These are phyloP conservation scores for Hylaeus anthracinus DNA, from an alignment of 1,140 invertebrate genomes.

Conservation along the genomic window DNA sequence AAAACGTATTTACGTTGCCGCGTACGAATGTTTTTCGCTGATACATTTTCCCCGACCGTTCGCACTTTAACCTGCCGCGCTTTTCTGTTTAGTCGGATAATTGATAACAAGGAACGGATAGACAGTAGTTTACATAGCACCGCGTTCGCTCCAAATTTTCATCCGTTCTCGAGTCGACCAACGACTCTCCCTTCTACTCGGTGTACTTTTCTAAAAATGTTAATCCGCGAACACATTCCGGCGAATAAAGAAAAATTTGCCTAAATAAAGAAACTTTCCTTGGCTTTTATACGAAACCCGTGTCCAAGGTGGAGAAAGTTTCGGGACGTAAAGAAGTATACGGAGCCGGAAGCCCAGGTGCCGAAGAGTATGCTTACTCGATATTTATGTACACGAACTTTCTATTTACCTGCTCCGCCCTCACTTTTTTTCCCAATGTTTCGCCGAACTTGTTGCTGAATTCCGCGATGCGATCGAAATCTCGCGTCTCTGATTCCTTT, in stretches of 20 bases:
- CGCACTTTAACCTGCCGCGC: too few species aligned
- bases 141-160: background rate
- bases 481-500: background rate
- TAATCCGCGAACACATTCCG: constrained; percentile 34
- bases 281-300: constrained; percentile 54
- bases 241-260: too few species aligned
- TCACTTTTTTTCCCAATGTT: constrained; percentile 25
- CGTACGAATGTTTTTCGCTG: too few species aligned
- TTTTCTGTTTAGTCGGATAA: too few species aligned
- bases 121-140: too few species aligned
- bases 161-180: background rate
- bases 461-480: constrained; percentile 7
- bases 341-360: constrained; percentile 33
- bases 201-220: constrained; percentile 46
- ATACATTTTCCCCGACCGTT: background rate
- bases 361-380: constrained; percentile 53
- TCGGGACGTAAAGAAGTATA: constrained; percentile 53
- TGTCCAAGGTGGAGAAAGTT: constrained; percentile 48
- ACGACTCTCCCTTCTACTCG: background rate
- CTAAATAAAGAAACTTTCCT: constrained; percentile 59
- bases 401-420: constrained; percentile 16
- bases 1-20: background rate
- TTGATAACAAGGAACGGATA: too few species aligned
- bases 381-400: constrained; percentile 56
- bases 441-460: constrained; percentile 56